phyloP scores from a whole-genome alignment of 2,888 invertebrate genomes.

The Microplitis deprimator region DNA sequence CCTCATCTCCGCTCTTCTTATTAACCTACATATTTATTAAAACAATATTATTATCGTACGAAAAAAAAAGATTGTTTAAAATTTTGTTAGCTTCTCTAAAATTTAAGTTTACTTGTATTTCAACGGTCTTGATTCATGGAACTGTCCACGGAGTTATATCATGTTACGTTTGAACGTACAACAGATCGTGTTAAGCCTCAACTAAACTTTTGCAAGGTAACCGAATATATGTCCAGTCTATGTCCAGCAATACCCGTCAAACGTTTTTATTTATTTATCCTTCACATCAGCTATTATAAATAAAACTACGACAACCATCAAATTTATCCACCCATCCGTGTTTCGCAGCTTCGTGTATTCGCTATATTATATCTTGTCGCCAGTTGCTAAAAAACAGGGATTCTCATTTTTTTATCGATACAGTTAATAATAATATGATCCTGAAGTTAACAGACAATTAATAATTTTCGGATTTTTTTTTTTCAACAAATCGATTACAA shows the following conservation, averaged over 20 bases:
- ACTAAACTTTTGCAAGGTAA: constrained; percentile 50
- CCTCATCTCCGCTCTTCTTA: background rate
- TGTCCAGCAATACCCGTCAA: constrained; percentile 63
- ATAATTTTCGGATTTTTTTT: too few relatives aligned
- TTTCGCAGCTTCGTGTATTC: background rate
- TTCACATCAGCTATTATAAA: constrained; percentile 46
- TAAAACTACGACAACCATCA: background rate
- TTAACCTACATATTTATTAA: background rate
- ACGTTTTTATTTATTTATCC: constrained; percentile 64
- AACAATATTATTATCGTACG: too few relatives aligned
- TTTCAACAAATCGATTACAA: too few relatives aligned
- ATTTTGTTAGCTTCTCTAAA: background rate
- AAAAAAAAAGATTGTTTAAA: too few relatives aligned
- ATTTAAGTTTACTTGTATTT: constrained; percentile 15
- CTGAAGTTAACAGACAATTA: too few relatives aligned
- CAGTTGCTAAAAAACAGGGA: too few relatives aligned
- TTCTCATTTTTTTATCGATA: too few relatives aligned
- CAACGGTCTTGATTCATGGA: constrained; percentile 20
- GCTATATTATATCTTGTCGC: background rate
- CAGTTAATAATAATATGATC: too few relatives aligned
- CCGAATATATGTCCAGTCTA: constrained; percentile 64
- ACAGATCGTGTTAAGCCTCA: constrained; percentile 61
- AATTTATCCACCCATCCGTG: background rate
- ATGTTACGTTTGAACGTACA: constrained; percentile 60
- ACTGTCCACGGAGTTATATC: constrained; percentile 59